Base-by-base conservation (phyloP, 2,797 vertebrate species). In the Mus minutoides region DNA sequence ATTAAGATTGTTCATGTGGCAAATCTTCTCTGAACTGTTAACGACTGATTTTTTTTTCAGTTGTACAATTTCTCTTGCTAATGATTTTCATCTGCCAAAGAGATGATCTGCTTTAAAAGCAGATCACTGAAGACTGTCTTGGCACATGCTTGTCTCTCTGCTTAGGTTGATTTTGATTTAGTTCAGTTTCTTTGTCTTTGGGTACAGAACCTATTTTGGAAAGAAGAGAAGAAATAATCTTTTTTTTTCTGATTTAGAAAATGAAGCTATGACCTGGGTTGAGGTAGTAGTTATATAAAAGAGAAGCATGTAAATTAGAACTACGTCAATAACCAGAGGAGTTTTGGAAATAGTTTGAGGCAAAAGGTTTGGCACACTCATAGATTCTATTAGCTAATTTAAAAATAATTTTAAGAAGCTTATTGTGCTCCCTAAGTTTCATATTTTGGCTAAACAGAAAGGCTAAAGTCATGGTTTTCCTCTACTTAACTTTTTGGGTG, bases 71-170 rank as follows among this genome's bases (percentile, higher is more conserved):
- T 95, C 9, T 83, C 49, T 83, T 86, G 67, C n/a, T 97, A 95
- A 88, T 90, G 96, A 90, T 95, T 96, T 97, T 92, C 83, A 88
- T 92, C 94, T 96, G 34, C 77, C 73, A 90, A 95, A 97, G n/a
- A 95, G 29, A 54, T 75, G 88, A 75, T 80, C 73, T 88, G 40
- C 34, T 96, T 92, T 94, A 86, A 92, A 93, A 88, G 37, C 11
- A 92, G 58, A 69, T 84, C 19, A 60, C n/a, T 76, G 17, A 95
- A 90, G 73, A 88, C 3, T 46, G 1, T 82, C 56, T 67, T 37
- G 64, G 85, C 73, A 83, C 29, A 43, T 82, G 26, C 86, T 95
- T 94, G 95, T 89, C 75, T 40, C 86, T 87, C 77, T 88, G 56
- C 46, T 88, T 92, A 67, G 34, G 26, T 29, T 76, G 34, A 75